A percentile compares a stretch with the other conserved stretches of the same genome.
Evolutionary conservation across 2,797 vertebrate genomes (phyloP).

Genomic region (Pangasius krempfi): DNA sequence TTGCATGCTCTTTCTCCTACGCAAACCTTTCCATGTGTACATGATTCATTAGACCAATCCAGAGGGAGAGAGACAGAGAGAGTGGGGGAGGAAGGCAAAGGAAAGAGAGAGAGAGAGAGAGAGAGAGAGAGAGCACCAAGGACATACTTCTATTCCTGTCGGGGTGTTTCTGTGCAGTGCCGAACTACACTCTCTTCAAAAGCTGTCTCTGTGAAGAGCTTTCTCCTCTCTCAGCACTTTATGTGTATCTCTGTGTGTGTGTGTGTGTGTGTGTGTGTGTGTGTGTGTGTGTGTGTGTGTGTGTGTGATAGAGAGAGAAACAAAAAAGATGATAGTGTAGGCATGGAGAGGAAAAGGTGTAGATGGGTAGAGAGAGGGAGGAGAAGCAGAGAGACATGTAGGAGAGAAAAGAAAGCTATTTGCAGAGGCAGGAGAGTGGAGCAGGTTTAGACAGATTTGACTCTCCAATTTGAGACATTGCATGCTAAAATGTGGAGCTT

Average conservation of each 20-base stretch:
- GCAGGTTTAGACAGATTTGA: constrained; percentile 3
- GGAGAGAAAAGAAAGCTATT: constrained; percentile 31
- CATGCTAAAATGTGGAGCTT: not conserved
- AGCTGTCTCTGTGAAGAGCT: constrained; percentile 53
- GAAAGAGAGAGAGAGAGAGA: constrained; percentile 24
- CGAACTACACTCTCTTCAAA: constrained; percentile 55
- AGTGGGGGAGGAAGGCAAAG: constrained; percentile 38
- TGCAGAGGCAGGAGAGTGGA: constrained; percentile 80
- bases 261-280: constrained; percentile 11
- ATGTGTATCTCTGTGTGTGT: constrained; percentile 1
- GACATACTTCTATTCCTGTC: constrained; percentile 61
- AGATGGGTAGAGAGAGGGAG: constrained; percentile 29
- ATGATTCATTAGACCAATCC: constrained; percentile 56
- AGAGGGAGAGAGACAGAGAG: constrained; percentile 36
- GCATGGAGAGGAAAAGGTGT: constrained; percentile 32
- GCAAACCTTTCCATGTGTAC: constrained; percentile 52
- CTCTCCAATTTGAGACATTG: not conserved
- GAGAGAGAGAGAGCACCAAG: constrained; percentile 45
- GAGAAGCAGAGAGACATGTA: constrained; percentile 27
- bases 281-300: constrained; percentile 9
- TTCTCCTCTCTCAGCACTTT: constrained; percentile 48
- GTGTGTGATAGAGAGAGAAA: constrained; percentile 22
- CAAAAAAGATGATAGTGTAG: constrained; percentile 14
- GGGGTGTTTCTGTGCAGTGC: constrained; percentile 58
- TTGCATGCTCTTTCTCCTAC: constrained; percentile 53